A percentile compares a stretch with the other conserved stretches of the same genome.
These are phyloP conservation scores for Hippopotamyrus pictus DNA, from an alignment of 2,797 vertebrate genomes.

Conservation along the genomic window DNA sequence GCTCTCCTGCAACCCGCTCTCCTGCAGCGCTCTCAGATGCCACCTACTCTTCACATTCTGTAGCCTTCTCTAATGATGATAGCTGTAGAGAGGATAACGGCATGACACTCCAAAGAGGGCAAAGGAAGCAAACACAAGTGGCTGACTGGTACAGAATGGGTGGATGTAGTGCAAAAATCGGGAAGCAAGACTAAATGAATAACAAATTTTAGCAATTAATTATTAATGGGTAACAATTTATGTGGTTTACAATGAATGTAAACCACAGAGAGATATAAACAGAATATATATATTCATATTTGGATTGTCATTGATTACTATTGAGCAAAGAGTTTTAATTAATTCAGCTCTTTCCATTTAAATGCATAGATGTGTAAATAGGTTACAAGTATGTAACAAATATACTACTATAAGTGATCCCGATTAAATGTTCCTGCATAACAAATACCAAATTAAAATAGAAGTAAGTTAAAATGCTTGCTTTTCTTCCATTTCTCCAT, in stretches of 20 bases:
- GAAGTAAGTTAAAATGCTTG: background rate
- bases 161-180: background rate
- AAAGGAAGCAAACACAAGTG: background rate
- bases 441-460: background rate
- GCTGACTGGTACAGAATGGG: background rate
- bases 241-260: slow-evolving; percentile 29
- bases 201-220: background rate
- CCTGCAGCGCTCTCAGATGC: background rate
- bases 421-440: background rate
- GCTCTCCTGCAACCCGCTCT: too few relatives aligned
- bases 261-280: slow-evolving; percentile 30
- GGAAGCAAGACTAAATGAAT: too few relatives aligned
- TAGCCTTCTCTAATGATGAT: background rate
- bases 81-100: background rate
- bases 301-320: background rate
- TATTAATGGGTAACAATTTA: background rate
- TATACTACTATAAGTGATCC: background rate
- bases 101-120: background rate
- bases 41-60: background rate
- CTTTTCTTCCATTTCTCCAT: background rate
- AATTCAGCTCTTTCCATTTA: background rate
- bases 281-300: background rate
- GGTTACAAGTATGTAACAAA: background rate
- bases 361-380: background rate
- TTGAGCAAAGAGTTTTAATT: background rate